phyloP scores from a whole-genome alignment of 2,888 invertebrate species.

The Xanthia icteritia region DNA sequence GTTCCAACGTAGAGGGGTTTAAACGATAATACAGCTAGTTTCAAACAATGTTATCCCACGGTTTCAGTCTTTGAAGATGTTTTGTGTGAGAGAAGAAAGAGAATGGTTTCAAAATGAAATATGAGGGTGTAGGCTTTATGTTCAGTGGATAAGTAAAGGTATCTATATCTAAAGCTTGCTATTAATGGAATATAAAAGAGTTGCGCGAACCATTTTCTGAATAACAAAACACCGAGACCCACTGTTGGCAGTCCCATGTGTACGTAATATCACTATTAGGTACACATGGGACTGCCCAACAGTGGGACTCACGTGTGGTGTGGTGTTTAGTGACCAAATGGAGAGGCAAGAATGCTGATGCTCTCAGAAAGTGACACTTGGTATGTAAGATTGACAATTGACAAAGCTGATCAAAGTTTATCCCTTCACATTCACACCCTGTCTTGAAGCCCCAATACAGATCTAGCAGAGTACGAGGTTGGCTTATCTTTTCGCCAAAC shows the following conservation, averaged over 20 bases:
- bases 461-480: neutral
- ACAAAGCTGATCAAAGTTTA: neutral
- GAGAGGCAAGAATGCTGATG: neutral
- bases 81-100: neutral
- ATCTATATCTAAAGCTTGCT: neutral
- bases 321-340: neutral
- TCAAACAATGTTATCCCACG: conserved; percentile 16
- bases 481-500: neutral
- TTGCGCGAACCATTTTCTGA: neutral
- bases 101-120: neutral
- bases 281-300: too few relatives aligned
- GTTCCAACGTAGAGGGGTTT: neutral
- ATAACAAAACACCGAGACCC: neutral
- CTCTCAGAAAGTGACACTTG: neutral
- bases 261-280: too few relatives aligned
- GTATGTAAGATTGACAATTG: neutral
- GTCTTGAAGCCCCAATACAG: neutral
- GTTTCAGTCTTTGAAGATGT: neutral
- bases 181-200: neutral
- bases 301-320: too few relatives aligned
- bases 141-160: neutral
- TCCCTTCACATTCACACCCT: neutral
- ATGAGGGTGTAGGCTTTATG: neutral
- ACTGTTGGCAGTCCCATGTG: neutral
- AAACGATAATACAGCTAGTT: neutral